A percentile compares a stretch with the other conserved stretches of the same genome.
Conservation (phyloP, 2,797 vertebrate genomes). For the Microchirus variegatus region DNA sequence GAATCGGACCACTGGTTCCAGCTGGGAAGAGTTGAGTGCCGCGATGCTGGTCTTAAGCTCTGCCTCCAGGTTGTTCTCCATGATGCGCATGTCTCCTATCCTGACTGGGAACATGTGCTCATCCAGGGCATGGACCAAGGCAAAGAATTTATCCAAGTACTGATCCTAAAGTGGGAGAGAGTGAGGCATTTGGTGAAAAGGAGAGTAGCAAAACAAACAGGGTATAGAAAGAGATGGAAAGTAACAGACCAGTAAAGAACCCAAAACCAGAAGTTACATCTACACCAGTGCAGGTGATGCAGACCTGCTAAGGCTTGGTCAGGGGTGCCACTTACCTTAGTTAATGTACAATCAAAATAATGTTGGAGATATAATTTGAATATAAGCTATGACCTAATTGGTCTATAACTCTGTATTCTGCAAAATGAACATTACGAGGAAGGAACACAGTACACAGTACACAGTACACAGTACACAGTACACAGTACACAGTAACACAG, state of each 20-base stretch:
- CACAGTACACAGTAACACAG: slow-evolving; percentile 38
- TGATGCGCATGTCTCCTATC: slow-evolving; percentile 98
- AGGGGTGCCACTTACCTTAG: too few species aligned
- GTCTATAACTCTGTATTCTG: slow-evolving; percentile 43
- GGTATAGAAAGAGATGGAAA: background rate
- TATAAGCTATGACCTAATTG: slow-evolving; percentile 31
- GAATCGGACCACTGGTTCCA: slow-evolving; percentile 97
- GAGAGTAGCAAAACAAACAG: background rate
- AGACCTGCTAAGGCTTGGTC: too few species aligned
- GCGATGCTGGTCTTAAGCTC: slow-evolving; percentile 97
- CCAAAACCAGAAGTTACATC: background rate
- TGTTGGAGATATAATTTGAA: background rate
- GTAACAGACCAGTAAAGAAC: background rate
- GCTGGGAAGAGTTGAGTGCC: slow-evolving; percentile 92
- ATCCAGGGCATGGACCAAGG: slow-evolving; percentile 96
- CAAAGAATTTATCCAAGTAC: slow-evolving; percentile 98
- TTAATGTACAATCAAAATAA: too few species aligned
- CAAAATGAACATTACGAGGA: slow-evolving; percentile 48
- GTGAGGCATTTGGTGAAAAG: background rate
- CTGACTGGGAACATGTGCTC: slow-evolving; percentile 98
- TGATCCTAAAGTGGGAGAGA: slow-evolving; percentile 85
- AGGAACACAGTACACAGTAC: too few species aligned
- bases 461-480: too few species aligned
- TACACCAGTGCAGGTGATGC: too few species aligned
- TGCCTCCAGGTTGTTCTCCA: slow-evolving; percentile 97